These are phyloP conservation scores for Sclerodermus sp. DNA, from an alignment of 2,888 invertebrate genomes.

Conservation along the genomic window DNA sequence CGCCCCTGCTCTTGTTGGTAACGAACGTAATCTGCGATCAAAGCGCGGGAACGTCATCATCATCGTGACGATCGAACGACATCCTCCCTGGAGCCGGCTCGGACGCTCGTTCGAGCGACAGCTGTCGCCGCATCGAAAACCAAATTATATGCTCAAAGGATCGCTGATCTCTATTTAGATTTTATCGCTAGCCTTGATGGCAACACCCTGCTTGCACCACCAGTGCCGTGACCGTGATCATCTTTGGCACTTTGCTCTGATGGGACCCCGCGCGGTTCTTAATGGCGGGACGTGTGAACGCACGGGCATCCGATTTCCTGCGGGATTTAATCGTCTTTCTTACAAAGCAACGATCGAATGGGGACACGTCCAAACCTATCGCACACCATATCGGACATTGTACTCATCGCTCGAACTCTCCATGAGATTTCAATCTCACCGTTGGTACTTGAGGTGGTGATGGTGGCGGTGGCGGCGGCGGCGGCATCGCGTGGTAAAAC, in stretches of 20 bases:
- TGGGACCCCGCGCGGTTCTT: background rate
- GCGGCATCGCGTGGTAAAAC: no score
- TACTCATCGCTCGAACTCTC: background rate
- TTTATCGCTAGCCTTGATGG: constrained; percentile 40
- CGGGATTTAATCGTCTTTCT: constrained; percentile 20
- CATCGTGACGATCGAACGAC: constrained; percentile 25
- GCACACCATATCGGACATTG: no score
- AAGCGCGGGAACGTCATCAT: constrained; percentile 38
- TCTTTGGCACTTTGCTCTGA: constrained; percentile 14
- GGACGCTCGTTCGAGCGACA: constrained; percentile 44
- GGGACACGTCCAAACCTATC: constrained; percentile 1
- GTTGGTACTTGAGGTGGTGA: no score
- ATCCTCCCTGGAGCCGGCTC: background rate
- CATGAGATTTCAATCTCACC: background rate
- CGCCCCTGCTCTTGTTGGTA: constrained; percentile 13
- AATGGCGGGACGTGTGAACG: constrained; percentile 36
- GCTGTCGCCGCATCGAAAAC: constrained; percentile 55
- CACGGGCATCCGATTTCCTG: constrained; percentile 36
- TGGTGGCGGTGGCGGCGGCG: no score
- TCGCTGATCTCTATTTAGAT: constrained; percentile 57
- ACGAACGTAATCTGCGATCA: constrained; percentile 49
- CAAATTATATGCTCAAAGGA: constrained; percentile 56
- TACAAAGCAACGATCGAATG: constrained; percentile 17
- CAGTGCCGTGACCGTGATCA: constrained; percentile 18
- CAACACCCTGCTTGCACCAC: constrained; percentile 26